Percentiles rank a stretch among this genome's conserved stretches.
Evolutionary conservation across 2,888 invertebrate genomes (phyloP).

Genomic region (Ennomos quercinarius): DNA sequence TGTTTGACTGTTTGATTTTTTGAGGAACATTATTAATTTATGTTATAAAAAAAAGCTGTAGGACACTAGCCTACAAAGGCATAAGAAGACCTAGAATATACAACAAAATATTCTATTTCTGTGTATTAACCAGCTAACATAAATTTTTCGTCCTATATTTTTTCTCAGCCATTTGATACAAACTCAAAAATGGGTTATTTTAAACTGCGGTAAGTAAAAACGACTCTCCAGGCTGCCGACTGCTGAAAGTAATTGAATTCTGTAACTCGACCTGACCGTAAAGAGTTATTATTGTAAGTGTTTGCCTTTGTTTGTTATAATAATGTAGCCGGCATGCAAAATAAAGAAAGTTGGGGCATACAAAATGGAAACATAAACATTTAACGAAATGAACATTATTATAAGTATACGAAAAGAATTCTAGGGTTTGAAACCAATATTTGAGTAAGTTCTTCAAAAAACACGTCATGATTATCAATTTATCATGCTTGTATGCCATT

Average conservation of each 20-base stretch:
- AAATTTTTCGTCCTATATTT: constrained; percentile 33
- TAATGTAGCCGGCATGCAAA: constrained; percentile 38
- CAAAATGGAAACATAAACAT: constrained; percentile 11
- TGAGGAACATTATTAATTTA: no score
- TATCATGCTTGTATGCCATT: no score
- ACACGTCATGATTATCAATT: no score
- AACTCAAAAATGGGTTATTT: constrained; percentile 62
- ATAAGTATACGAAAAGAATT: no score
- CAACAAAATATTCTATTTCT: no score
- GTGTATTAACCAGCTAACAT: no score
- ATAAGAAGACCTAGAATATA: no score
- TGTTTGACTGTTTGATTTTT: no score
- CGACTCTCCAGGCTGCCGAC: constrained; percentile 50
- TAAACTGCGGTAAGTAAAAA: constrained; percentile 59
- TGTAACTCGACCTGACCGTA: constrained; percentile 59
- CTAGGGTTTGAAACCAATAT: no score
- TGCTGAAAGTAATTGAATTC: constrained; percentile 70
- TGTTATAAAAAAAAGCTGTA: no score
- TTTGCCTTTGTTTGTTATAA: constrained; percentile 61
- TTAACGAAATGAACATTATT: background rate
- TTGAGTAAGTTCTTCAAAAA: no score
- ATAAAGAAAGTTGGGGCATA: constrained; percentile 8
- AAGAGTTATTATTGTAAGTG: constrained; percentile 59
- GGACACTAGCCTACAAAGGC: no score
- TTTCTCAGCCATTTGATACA: constrained; percentile 49